These are phyloP conservation scores for Notolabrus celidotus DNA, from an alignment of 2,797 vertebrate species.

Conservation along the genomic window DNA sequence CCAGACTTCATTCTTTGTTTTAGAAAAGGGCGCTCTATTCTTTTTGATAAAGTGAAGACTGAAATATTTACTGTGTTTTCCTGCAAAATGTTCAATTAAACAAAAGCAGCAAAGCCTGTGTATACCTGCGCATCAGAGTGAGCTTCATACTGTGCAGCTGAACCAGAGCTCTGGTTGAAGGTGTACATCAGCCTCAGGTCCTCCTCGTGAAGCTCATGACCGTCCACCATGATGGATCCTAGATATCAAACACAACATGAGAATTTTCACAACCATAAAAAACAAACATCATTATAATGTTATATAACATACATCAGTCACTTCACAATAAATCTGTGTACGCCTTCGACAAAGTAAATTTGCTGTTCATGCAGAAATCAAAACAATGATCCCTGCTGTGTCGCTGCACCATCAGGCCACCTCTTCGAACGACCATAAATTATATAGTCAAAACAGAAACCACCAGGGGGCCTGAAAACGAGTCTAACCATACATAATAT, in stretches of 20 bases:
- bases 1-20: neutral
- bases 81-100: neutral
- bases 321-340: neutral
- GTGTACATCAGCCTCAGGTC: constrained; percentile 95
- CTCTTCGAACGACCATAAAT: neutral
- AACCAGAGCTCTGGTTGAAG: constrained; percentile 88
- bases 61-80: neutral
- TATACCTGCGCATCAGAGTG: constrained; percentile 95
- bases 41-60: neutral
- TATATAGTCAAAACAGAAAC: neutral
- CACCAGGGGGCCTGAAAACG: constrained; percentile 3
- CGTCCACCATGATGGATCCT: constrained; percentile 92
- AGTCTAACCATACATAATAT: constrained; percentile 19
- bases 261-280: neutral
- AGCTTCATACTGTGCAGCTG: constrained; percentile 90
- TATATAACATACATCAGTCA: neutral
- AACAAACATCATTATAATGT: neutral
- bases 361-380: constrained; percentile 5
- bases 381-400: neutral
- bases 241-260: constrained; percentile 13
- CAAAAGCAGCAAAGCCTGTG: neutral
- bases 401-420: neutral
- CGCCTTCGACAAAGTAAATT: neutral
- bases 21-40: neutral
- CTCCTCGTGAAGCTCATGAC: constrained; percentile 91